Evolutionary conservation across 2,888 invertebrate species (phyloP).

Genomic region (Catocala nupta): DNA sequence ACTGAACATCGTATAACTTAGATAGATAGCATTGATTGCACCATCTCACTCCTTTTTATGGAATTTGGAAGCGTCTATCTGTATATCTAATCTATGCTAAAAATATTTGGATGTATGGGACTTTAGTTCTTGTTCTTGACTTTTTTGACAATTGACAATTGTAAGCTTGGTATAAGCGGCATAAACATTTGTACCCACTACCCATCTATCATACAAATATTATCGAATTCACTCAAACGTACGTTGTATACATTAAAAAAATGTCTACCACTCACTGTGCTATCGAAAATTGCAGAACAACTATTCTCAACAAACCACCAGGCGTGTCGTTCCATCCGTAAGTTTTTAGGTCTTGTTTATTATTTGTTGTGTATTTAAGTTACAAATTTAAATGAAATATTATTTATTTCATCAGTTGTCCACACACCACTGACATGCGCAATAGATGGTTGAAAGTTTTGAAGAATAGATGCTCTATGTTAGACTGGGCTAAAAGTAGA

Average conservation of each 20-base stretch:
- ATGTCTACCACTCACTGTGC: conserved; percentile 70
- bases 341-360: conserved; percentile 43
- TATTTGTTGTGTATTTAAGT: neutral
- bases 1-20: too few relatives aligned
- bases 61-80: too few relatives aligned
- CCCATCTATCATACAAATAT: too few relatives aligned
- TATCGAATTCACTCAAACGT: too few relatives aligned
- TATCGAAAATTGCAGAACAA: conserved; percentile 72
- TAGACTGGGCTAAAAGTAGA: conserved; percentile 75
- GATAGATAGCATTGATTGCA: too few relatives aligned
- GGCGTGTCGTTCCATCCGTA: conserved; percentile 73
- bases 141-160: too few relatives aligned
- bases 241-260: neutral
- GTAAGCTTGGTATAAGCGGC: too few relatives aligned
- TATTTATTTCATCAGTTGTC: conserved; percentile 62
- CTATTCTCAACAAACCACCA: conserved; percentile 68
- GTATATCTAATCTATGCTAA: too few relatives aligned
- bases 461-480: conserved; percentile 67
- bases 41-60: too few relatives aligned
- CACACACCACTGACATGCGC: conserved; percentile 68
- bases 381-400: neutral
- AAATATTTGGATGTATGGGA: too few relatives aligned
- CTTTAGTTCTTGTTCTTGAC: too few relatives aligned
- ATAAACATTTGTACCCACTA: too few relatives aligned
- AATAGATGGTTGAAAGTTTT: conserved; percentile 74